phyloP scores from a whole-genome alignment of 2,888 invertebrate species.

The Darwinula stevensoni region DNA sequence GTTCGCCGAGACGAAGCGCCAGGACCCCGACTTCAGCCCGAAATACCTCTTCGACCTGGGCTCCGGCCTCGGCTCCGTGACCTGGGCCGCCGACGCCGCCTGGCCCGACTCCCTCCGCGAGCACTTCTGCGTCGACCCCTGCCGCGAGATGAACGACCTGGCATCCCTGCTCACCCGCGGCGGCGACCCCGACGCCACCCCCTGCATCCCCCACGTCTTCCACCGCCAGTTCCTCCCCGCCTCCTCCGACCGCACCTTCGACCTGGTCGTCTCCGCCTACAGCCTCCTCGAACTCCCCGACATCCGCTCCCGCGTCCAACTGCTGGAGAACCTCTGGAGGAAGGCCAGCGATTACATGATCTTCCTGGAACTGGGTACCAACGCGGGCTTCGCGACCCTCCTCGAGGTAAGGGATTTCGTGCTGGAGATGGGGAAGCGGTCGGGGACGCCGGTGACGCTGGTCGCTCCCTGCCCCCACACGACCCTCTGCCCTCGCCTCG shows the following conservation, averaged over 20 bases:
- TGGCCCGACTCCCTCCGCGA: constrained; percentile 46
- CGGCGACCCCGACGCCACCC: constrained; percentile 29
- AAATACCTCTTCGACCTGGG: too few species aligned
- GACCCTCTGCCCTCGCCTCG: constrained; percentile 35
- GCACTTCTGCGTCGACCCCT: constrained; percentile 56
- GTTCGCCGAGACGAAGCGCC: too few species aligned
- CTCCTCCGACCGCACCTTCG: constrained; percentile 30
- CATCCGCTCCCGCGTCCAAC: constrained; percentile 30
- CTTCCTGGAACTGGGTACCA: constrained; percentile 52
- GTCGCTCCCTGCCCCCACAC: constrained; percentile 66
- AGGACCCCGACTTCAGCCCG: too few species aligned
- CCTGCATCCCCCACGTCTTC: constrained; percentile 28
- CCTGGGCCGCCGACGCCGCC: constrained; percentile 36
- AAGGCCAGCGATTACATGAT: constrained; percentile 54
- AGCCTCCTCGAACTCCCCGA: constrained; percentile 47
- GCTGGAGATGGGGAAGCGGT: constrained; percentile 23
- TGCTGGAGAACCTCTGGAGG: constrained; percentile 47
- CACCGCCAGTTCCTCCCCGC: constrained; percentile 56
- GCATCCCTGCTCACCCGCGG: constrained; percentile 34
- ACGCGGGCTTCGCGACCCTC: constrained; percentile 44
- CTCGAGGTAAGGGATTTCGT: constrained; percentile 60
- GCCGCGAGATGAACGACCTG: constrained; percentile 48
- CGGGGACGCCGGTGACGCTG: too few species aligned
- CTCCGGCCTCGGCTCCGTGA: too few species aligned
- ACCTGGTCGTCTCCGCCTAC: constrained; percentile 48